Conservation (phyloP, 2,888 invertebrate genomes). For the Leuctra nigra region DNA sequence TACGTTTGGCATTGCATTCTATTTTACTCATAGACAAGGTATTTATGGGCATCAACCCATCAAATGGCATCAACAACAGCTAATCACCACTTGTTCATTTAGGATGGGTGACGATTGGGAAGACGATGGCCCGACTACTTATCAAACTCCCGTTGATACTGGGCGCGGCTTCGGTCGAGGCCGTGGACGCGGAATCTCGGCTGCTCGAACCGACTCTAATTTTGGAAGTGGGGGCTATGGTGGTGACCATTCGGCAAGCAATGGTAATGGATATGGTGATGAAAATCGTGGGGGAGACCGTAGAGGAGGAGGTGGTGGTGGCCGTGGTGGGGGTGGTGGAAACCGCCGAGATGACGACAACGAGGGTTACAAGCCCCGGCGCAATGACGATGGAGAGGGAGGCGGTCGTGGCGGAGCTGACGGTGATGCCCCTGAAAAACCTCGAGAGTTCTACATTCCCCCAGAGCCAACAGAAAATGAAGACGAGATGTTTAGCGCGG, state of each 20-base stretch:
- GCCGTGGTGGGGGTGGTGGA: constrained; percentile 16
- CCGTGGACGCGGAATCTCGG: not conserved
- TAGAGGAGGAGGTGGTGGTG: constrained; percentile 20
- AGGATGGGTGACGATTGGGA: constrained; percentile 53
- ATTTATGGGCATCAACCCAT: not conserved
- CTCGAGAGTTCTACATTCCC: constrained; percentile 60
- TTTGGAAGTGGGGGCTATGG: constrained; percentile 21
- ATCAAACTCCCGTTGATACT: not conserved
- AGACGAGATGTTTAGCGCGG: constrained; percentile 58
- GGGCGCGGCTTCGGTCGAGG: constrained; percentile 2
- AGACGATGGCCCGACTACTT: constrained; percentile 41
- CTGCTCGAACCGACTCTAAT: not conserved
- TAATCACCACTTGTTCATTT: not conserved
- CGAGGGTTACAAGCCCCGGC: not conserved
- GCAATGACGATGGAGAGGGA: constrained; percentile 23
- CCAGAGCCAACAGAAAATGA: constrained; percentile 67
- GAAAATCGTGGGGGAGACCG: constrained; percentile 21
- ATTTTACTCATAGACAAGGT: too few relatives aligned
- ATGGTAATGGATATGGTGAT: constrained; percentile 25
- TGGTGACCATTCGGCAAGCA: constrained; percentile 29
- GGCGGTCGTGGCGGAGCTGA: constrained; percentile 28
- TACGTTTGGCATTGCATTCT: too few relatives aligned
- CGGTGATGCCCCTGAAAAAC: not conserved
- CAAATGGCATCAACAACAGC: not conserved
- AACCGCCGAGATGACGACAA: constrained; percentile 1